These are phyloP conservation scores for Artibeus lituratus DNA, from an alignment of 2,797 vertebrate genomes.

Conservation along the genomic window DNA sequence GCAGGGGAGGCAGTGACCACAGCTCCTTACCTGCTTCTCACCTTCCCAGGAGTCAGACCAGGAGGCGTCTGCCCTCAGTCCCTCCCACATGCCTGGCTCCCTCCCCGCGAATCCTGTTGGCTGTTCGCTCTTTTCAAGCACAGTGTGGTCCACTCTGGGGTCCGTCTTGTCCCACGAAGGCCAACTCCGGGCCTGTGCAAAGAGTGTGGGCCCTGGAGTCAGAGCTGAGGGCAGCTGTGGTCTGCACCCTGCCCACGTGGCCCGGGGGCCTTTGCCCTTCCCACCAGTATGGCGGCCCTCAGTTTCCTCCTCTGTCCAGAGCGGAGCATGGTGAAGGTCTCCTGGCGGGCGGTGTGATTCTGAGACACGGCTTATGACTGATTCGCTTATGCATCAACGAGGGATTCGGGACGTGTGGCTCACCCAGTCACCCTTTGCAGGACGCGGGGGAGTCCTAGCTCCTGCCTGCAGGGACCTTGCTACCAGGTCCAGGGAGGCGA, in stretches of 20 bases:
- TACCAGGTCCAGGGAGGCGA: neutral
- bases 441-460: fast-evolving
- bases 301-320: neutral
- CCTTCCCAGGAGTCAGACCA: neutral
- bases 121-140: neutral
- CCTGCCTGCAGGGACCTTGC: neutral
- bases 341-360: neutral
- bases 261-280: neutral
- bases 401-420: fast-evolving
- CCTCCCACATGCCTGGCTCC: fast-evolving
- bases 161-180: fast-evolving
- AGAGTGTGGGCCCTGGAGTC: neutral
- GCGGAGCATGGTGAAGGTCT: fast-evolving
- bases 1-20: neutral
- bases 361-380: too few relatives aligned
- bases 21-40: neutral
- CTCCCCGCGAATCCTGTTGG: too few relatives aligned
- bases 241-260: fast-evolving
- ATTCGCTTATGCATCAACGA: fast-evolving
- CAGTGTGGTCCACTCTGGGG: neutral
- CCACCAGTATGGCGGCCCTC: neutral
- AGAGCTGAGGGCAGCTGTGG: neutral
- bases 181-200: neutral
- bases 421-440: fast-evolving
- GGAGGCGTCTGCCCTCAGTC: neutral